Percentiles rank a stretch among this genome's conserved stretches.
These are phyloP conservation scores for Tachuris rubrigastra DNA, from an alignment of 2,113 vertebrate species.

Conservation along the genomic window DNA sequence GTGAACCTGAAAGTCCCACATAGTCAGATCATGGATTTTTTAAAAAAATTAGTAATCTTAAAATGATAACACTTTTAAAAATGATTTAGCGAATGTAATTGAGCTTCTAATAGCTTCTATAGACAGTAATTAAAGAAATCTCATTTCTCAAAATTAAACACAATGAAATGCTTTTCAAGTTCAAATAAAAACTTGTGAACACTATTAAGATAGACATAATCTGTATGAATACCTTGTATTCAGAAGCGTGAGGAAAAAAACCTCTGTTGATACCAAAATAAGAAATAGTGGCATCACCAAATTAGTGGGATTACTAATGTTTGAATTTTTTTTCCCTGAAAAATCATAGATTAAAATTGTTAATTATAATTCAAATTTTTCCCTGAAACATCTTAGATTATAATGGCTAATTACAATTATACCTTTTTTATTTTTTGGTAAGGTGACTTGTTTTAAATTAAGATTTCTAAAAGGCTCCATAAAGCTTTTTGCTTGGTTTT, in stretches of 20 bases:
- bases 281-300: background rate
- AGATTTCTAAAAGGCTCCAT: background rate
- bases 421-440: background rate
- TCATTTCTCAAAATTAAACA: constrained; percentile 79
- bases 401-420: constrained; percentile 13
- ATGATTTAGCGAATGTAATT: constrained; percentile 74
- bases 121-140: constrained; percentile 78
- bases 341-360: background rate
- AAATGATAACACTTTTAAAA: constrained; percentile 71
- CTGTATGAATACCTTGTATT: constrained; percentile 26
- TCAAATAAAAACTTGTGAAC: constrained; percentile 74
- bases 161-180: constrained; percentile 76
- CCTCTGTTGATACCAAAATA: constrained; percentile 9
- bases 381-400: background rate
- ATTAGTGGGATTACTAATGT: too few relatives aligned
- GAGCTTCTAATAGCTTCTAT: constrained; percentile 76
- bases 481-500: background rate
- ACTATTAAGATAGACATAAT: constrained; percentile 53
- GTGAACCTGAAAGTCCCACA: background rate
- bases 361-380: background rate
- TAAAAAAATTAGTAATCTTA: constrained; percentile 39
- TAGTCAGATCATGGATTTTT: constrained; percentile 45
- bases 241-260: constrained; percentile 15
- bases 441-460: background rate
- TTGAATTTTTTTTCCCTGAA: background rate